Conservation (phyloP, 30 jellyfish, hydroid and myxozoan species). For the Catostylus mosaicus region DNA sequence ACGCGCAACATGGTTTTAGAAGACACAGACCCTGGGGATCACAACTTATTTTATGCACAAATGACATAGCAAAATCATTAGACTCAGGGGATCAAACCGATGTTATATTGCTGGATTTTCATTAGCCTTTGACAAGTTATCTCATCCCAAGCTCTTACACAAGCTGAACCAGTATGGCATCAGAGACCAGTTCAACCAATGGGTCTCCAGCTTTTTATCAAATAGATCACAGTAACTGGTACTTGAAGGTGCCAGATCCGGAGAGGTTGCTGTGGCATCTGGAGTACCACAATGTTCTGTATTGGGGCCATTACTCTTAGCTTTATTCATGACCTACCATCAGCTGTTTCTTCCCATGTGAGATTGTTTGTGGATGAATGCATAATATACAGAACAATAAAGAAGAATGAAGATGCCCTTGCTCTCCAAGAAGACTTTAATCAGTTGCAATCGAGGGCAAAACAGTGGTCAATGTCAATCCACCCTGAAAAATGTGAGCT, state of each 20-base stretch:
- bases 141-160: conserved; percentile 19
- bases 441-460: conserved; percentile 18
- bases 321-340: conserved; percentile 43
- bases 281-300: conserved; percentile 47
- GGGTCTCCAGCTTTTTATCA: conserved; percentile 23
- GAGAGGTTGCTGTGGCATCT: conserved; percentile 28
- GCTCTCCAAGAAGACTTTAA: conserved; percentile 4
- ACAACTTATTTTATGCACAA: conserved; percentile 22
- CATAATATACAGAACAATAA: conserved; percentile 19
- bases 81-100: conserved; percentile 10
- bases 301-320: conserved; percentile 43
- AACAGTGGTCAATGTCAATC: conserved; percentile 17
- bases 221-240: conserved; percentile 20
- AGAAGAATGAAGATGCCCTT: conserved; percentile 7
- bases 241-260: conserved; percentile 10
- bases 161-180: conserved; percentile 31
- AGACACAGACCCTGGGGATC: conserved; percentile 14
- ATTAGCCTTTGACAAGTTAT: conserved; percentile 12
- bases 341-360: neutral
- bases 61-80: conserved; percentile 19
- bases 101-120: conserved; percentile 25
- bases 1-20: conserved; percentile 39
- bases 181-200: conserved; percentile 19
- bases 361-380: conserved; percentile 36
- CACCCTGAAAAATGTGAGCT: conserved; percentile 24